These are phyloP conservation scores for Brachionichthys hirsutus DNA, from an alignment of 2,113 vertebrate species.

Conservation along the genomic window DNA sequence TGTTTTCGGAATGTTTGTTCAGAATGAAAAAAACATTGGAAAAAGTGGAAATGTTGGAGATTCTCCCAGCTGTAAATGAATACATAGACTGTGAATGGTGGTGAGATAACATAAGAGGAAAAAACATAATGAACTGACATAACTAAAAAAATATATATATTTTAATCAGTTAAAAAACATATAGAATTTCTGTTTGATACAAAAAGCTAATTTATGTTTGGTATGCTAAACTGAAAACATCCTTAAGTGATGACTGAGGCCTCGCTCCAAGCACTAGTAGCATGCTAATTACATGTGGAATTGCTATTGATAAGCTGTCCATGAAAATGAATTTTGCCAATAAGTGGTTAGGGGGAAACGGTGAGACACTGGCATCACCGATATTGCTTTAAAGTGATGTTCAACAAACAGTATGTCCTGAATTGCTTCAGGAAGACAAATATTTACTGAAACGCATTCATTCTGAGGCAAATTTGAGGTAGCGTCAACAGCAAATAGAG, in stretches of 20 bases:
- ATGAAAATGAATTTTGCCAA: neutral
- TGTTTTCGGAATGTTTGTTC: too few species aligned
- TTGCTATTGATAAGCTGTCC: neutral
- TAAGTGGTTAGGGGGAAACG: neutral
- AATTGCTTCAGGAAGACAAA: neutral
- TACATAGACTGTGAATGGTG: too few species aligned
- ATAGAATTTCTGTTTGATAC: too few species aligned
- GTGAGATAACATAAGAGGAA: too few species aligned
- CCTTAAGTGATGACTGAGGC: neutral
- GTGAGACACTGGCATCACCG: neutral
- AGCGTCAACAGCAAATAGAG: neutral
- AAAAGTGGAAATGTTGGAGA: too few species aligned
- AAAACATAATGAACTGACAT: too few species aligned
- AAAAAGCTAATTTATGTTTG: neutral
- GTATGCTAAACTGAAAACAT: neutral
- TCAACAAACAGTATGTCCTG: neutral
- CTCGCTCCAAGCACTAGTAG: neutral
- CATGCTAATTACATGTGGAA: neutral
- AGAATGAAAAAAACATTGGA: too few species aligned
- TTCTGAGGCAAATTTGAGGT: neutral
- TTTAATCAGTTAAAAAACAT: too few species aligned
- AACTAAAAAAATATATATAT: too few species aligned
- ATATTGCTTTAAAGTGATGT: neutral
- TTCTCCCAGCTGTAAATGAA: too few species aligned
- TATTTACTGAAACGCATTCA: neutral